Evolutionary conservation across 2,888 invertebrate species (phyloP), one percentile per base, ranked within the genome.

Genomic region (Amblyjoppa proteus): DNA sequence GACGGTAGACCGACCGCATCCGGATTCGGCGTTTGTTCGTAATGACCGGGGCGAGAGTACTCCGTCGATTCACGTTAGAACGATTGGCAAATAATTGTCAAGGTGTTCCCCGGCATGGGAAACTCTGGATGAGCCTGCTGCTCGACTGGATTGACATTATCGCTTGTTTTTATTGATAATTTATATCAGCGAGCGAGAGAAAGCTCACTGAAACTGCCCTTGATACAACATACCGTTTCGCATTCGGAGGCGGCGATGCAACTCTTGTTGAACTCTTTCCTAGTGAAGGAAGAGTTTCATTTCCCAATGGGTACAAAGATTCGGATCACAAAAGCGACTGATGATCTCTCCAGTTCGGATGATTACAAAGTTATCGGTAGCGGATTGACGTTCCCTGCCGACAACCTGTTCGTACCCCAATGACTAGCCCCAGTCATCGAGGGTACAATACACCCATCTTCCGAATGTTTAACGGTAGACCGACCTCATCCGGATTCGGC

Each of bases 101-200:
- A 80, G 83, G 80, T 80, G 83, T 75, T 45, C 45, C 45, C 58
- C 11, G 51, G 61, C 25, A 4, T n/a, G 70, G 7, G 20, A 25
- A 34, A 25, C 41, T 38, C 28, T 11, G 45, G 58, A 9, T 51
- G 68, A 38, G 41, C 38, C 38, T 68, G 68, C 16, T 38, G 34
- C 34, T 25, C 28, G 64, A 61, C 25, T 34, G 34, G 71, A 83
- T 74, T 83, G 79, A 70, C 76, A 68, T 76, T 80, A 83, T 80
- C 80, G 25, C 66, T 53, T 78, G 84, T 84, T 86, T 84, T 84
- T 84, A 78, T 84, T 68, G 86, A 84, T 84, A 86, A 86, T 84
- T 84, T 78, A 86, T 79, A 81, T 86, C 86, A 79, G 75, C 75
- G 71, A 66, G 45, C 51, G 70, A 70, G 56, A 38, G 34, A 13